Percentiles rank a stretch among this genome's conserved stretches.
phyloP scores from a whole-genome alignment of 2,888 invertebrate species.

The Uloborus plumipes region DNA sequence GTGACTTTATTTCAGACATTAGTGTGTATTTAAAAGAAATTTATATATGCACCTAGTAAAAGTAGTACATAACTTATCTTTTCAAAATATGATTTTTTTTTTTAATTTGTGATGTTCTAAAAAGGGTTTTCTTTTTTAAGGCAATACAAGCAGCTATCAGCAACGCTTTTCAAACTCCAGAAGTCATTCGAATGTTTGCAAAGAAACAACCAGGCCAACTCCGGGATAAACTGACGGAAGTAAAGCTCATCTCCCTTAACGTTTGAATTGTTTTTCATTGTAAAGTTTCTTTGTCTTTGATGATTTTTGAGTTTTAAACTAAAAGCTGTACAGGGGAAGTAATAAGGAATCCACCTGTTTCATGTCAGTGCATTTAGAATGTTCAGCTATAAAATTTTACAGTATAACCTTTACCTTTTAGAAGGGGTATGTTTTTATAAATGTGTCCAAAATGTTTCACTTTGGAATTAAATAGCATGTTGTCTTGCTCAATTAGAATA shows the following conservation, averaged over 20 bases:
- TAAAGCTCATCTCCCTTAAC: constrained; percentile 68
- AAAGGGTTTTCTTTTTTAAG: constrained; percentile 70
- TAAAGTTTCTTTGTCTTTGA: not conserved
- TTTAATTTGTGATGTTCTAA: not conserved
- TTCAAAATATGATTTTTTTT: constrained; percentile 1
- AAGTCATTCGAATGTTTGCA: constrained; percentile 81
- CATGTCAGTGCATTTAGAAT: too few species aligned
- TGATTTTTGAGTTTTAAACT: too few species aligned
- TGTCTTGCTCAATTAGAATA: too few species aligned
- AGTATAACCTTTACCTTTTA: too few species aligned
- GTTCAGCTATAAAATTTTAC: too few species aligned
- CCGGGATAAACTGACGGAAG: constrained; percentile 75
- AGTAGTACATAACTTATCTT: not conserved
- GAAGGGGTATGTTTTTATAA: too few species aligned
- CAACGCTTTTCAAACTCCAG: constrained; percentile 82
- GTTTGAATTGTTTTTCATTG: not conserved
- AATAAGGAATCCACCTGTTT: too few species aligned
- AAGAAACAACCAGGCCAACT: constrained; percentile 79
- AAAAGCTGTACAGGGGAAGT: too few species aligned
- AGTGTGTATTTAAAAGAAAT: too few species aligned
- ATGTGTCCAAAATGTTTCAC: too few species aligned
- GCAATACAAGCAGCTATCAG: constrained; percentile 82
- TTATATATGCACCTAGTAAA: not conserved
- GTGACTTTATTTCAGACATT: too few species aligned
- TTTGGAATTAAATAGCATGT: too few species aligned